Evolutionary conservation across 1,140 invertebrate species (phyloP), one percentile per base, ranked within the genome.

Genomic region (Hylaeus anthracinus): DNA sequence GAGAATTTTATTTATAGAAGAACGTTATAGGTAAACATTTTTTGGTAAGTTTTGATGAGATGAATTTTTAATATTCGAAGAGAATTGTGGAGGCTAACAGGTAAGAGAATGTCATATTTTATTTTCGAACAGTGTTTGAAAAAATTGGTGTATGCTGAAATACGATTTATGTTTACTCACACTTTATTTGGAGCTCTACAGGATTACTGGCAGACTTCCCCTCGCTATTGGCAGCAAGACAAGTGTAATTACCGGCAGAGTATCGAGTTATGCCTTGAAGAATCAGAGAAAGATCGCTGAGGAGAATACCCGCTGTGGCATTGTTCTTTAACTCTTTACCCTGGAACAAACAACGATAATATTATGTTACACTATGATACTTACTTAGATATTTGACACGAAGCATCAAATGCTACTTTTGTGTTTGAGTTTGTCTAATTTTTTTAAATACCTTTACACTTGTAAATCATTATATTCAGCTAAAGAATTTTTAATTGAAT

Each of bases 271-370:
- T 96, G 76, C 95, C 95, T 90, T 97, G 97, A 48, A 98, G 95
- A 0, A 98, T 97, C 71, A 98, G 92, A 84, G 97, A 97, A 87
- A 96, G 96, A 90, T 97, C 97, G 89, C 96, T 97, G 77, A 97
- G 94, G 72, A 98, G 97, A 10, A 98, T 94, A 15, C 97, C 96
- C 14, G 95, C 95, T 4, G 95, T 95, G 48, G 96, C 95, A 92
- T 97, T 97, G 92, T 97, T 96, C 91, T 95, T 96, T 76, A 97
- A 95, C 90, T 97, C 96, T 69, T 95, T 94, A 65, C 95, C 96
- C 97, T 97, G 92, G 37, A 92, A 88, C 66, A 67, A 75, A 76
- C 63, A 66, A 1, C 43, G 8, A 5, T 2, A 26, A 26, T 26
- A 15, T 15, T 67, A 66, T n/a, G n/a, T 3, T 48, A 4, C 37